These are phyloP conservation scores for Cyprinodon brontotheroides DNA, from an alignment of 2,113 vertebrate genomes.

Conservation along the genomic window DNA sequence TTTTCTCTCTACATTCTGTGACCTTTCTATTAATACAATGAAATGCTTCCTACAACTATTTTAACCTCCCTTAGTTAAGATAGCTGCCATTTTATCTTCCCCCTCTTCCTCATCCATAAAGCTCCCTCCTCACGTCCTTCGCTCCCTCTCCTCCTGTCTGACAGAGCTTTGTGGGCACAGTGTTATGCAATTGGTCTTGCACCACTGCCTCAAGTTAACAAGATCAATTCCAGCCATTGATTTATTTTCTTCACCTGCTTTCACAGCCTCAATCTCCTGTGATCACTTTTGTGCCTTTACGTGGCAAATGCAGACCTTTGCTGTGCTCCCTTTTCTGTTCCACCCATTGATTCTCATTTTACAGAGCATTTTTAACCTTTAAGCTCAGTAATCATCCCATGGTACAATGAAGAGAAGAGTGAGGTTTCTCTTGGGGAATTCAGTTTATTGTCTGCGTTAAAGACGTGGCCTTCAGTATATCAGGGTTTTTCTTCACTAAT, in stretches of 20 bases:
- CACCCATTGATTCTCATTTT: background rate
- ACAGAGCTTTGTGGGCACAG: slow-evolving; percentile 17
- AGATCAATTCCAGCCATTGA: slow-evolving; percentile 52
- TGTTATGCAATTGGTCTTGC: slow-evolving; percentile 45
- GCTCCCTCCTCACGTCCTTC: background rate
- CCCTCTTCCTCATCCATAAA: background rate
- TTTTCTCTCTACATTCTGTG: background rate
- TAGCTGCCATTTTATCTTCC: background rate
- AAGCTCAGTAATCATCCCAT: background rate
- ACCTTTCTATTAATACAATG: slow-evolving; percentile 4
- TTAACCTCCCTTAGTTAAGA: slow-evolving; percentile 12
- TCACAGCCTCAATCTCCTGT: slow-evolving; percentile 17
- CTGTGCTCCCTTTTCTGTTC: background rate
- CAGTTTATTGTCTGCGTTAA: background rate
- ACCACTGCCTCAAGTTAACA: slow-evolving; percentile 52
- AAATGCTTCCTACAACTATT: background rate
- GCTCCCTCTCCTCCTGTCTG: slow-evolving; percentile 5
- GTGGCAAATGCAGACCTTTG: background rate
- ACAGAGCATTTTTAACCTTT: background rate
- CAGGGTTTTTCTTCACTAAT: background rate
- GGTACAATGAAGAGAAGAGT: background rate
- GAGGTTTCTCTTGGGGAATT: background rate
- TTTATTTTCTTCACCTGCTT: slow-evolving; percentile 56
- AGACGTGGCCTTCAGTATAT: slow-evolving; percentile 8
- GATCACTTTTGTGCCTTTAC: background rate